Base-by-base conservation (phyloP, 2,113 vertebrate species). In the Seriola aureovittata region DNA sequence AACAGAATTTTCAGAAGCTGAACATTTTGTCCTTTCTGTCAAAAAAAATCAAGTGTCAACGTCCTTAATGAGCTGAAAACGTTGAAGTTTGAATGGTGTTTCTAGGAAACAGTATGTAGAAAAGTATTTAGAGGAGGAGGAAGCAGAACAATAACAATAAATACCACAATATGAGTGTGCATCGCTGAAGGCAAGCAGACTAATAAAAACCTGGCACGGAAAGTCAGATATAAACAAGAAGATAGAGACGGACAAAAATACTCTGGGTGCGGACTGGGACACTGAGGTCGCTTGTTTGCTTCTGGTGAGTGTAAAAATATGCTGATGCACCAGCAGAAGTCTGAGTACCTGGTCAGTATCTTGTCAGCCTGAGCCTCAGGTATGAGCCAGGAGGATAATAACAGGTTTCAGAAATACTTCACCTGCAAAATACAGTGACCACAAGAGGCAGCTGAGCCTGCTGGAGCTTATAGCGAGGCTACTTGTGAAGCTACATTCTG, bases 231-330 rank as follows among this genome's bases (percentile, higher is more conserved):
- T 4, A 64, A 57, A 36, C 9, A 42, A 34, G 50, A 0, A 70
- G 63, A 78, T 19, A 75, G 48, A 73, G 11, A 57, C 17, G 32
- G 65, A 71, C 55, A 12, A 9, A 71, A 71, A 75, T 55, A 58
- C n/a, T 64, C 8, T 25, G 48, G 65, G 46, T 60, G 78, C 8
- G 17, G 65, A 68, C 67, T 32, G 25, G 48, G 34, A 78, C 63
- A 17, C 82, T 82, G 81, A 88, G 73, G 71, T 84, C 79, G 80
- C 79, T 85, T 80, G 80, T 87, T 89, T 85, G 59, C 63, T 67
- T 80, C 40, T 80, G 54, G 17, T 46, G 72, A 55, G 62, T 40
- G 0, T 80, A 50, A 62, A 83, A 82, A 59, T 3, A 66, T 64
- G 54, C n/a, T 4, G 34, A 80, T 38, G 34, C 40, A 13, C 46